phyloP scores from a whole-genome alignment of 2,113 vertebrate genomes.

The Lonchura striata region DNA sequence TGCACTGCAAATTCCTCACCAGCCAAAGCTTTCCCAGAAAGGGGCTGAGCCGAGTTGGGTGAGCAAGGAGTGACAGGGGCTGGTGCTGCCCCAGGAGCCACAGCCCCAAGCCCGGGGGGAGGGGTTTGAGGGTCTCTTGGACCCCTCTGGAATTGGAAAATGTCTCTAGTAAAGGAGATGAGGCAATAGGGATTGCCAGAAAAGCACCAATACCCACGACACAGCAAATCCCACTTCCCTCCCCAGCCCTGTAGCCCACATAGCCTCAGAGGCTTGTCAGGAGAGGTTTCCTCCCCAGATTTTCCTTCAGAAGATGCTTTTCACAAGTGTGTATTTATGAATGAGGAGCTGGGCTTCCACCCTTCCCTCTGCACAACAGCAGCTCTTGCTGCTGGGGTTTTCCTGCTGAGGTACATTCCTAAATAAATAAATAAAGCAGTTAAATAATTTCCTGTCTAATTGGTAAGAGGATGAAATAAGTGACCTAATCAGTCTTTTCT shows the following conservation, averaged over 20 bases:
- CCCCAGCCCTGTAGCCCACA: fast-evolving
- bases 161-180: background rate
- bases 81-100: background rate
- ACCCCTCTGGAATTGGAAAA: background rate
- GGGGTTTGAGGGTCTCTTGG: fast-evolving
- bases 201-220: background rate
- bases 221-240: background rate
- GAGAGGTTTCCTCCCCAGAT: background rate
- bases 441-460: conserved; percentile 63
- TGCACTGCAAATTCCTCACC: background rate
- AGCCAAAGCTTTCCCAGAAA: background rate
- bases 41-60: background rate
- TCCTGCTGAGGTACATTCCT: conserved; percentile 46
- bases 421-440: conserved; percentile 67
- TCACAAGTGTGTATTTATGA: background rate
- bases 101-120: no score
- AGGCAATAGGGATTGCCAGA: background rate
- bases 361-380: background rate
- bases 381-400: background rate
- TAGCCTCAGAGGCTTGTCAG: background rate
- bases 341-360: background rate
- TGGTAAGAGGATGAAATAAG: conserved; percentile 37
- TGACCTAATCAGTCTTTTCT: conserved; percentile 48
- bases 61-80: fast-evolving
- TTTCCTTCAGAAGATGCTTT: background rate